Percentiles rank a stretch among this genome's conserved stretches.
Evolutionary conservation across 2,888 invertebrate genomes (phyloP).

Genomic region (Nezara viridula): DNA sequence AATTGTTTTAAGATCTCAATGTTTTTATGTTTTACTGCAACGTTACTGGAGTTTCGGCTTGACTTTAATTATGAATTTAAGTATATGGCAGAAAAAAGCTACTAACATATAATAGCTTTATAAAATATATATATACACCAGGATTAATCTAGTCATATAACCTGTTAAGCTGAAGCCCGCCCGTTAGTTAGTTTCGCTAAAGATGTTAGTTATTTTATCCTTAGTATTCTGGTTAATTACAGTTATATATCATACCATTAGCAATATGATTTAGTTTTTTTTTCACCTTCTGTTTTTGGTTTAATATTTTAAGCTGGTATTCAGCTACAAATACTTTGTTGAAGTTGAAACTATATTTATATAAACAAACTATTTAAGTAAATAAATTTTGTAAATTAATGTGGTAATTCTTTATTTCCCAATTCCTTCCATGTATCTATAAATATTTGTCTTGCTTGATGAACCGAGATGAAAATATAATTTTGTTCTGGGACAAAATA

Average conservation of each 20-base stretch:
- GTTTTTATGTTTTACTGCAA: neutral
- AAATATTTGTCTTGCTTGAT: neutral
- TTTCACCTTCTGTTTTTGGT: constrained; percentile 3
- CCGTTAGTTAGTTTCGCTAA: neutral
- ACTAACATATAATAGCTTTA: neutral
- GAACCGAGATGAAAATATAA: too few species aligned
- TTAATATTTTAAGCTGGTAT: neutral
- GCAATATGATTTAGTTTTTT: neutral
- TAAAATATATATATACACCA: neutral
- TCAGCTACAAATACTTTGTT: neutral
- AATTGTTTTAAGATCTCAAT: neutral
- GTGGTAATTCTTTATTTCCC: neutral
- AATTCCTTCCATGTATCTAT: neutral
- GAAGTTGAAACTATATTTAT: constrained; percentile 7
- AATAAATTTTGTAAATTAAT: constrained; percentile 27
- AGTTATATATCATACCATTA: neutral
- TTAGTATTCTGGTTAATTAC: neutral
- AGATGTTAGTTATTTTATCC: neutral
- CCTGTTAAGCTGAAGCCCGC: neutral
- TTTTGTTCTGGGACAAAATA: too few species aligned
- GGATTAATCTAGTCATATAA: constrained; percentile 31
- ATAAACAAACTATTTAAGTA: constrained; percentile 7
- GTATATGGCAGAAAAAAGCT: neutral
- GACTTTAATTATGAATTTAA: neutral
- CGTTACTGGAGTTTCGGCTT: neutral